Percentiles rank a stretch among this genome's conserved stretches.
These are phyloP conservation scores for Drosophila serrata DNA, from an alignment of 1,140 invertebrate genomes.

Conservation along the genomic window DNA sequence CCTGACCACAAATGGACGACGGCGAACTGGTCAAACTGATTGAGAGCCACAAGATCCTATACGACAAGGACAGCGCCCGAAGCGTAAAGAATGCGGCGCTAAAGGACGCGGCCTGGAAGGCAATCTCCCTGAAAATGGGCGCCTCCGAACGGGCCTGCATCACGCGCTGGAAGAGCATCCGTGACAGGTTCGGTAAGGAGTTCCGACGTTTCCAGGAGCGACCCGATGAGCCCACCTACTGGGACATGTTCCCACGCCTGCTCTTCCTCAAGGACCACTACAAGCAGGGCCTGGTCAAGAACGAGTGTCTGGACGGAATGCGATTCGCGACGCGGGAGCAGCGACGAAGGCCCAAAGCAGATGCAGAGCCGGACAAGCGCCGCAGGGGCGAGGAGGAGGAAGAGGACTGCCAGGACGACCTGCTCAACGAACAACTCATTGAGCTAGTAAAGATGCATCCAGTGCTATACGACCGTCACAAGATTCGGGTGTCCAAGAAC, in stretches of 20 bases:
- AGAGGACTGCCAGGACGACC: conserved; percentile 46
- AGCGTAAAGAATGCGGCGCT: conserved; percentile 61
- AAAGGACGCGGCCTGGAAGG: conserved; percentile 77
- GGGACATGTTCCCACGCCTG: conserved; percentile 77
- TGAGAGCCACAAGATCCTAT: conserved; percentile 71
- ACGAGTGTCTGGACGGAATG: conserved; percentile 63
- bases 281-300: conserved; percentile 64
- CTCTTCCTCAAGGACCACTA: conserved; percentile 78
- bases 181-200: conserved; percentile 78
- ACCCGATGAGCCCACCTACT: conserved; percentile 67
- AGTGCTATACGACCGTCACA: conserved; percentile 71
- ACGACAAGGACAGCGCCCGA: conserved; percentile 68
- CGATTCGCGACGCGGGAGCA: conserved; percentile 65
- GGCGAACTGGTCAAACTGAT: conserved; percentile 69
- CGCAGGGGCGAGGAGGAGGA: conserved; percentile 28
- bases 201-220: conserved; percentile 71
- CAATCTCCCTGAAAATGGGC: conserved; percentile 58
- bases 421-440: conserved; percentile 70
- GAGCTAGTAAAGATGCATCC: conserved; percentile 72
- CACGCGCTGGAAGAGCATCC: conserved; percentile 78
- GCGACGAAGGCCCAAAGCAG: conserved; percentile 20
- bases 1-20: conserved; percentile 57
- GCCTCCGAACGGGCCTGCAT: conserved; percentile 76
- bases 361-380: conserved; percentile 30
- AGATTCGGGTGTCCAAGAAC: conserved; percentile 79